Conservation (phyloP, 2,888 invertebrate species). For the Deroplatys truncata region DNA sequence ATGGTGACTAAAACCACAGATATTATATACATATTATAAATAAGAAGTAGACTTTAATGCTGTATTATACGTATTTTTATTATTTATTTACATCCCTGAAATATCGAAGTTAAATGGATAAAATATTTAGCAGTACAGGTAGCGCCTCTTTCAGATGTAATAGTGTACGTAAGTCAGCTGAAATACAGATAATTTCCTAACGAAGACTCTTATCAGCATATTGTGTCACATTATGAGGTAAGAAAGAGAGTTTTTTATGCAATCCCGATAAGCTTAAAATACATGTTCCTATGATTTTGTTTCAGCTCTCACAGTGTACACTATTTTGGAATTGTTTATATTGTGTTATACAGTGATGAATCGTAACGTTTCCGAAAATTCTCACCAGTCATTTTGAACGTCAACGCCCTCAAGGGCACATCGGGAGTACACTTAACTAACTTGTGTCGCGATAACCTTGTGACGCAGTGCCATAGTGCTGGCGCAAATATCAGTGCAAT, state of each 20-base stretch:
- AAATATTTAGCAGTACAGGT: too few relatives aligned
- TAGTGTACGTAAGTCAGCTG: too few relatives aligned
- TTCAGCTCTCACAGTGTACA: neutral
- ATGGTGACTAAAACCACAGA: too few relatives aligned
- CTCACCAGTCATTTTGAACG: neutral
- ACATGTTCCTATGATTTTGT: neutral
- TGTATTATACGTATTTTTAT: too few relatives aligned
- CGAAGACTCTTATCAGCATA: neutral
- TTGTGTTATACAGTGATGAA: neutral
- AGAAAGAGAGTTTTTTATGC: neutral
- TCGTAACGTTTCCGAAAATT: neutral
- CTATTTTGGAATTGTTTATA: too few relatives aligned
- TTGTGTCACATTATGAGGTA: neutral
- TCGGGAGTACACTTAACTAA: neutral
- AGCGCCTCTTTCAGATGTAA: too few relatives aligned
- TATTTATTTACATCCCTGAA: too few relatives aligned
- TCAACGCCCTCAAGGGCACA: neutral
- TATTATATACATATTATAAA: too few relatives aligned
- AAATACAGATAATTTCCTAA: too few relatives aligned
- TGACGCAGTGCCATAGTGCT: neutral
- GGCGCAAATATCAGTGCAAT: neutral
- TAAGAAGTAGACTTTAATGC: too few relatives aligned
- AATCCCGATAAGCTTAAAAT: neutral
- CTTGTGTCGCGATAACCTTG: neutral
- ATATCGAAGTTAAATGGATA: too few relatives aligned